Base-by-base conservation (phyloP, 2,797 vertebrate species). In the Micrastur ruficollis region DNA sequence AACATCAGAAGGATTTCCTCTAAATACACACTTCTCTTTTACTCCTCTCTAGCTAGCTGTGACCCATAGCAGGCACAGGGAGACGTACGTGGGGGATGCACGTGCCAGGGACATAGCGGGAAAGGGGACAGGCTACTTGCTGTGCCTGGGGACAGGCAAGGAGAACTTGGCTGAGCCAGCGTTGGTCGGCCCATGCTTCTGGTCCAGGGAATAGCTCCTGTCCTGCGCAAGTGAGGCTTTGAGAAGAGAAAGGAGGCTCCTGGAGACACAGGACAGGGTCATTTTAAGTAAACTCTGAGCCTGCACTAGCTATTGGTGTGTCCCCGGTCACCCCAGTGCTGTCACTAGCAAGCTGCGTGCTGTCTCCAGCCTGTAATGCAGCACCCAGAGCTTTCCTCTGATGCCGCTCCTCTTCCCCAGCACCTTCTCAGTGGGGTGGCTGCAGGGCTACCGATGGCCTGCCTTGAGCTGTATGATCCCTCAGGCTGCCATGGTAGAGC, bases 401-500 rank as follows among this genome's bases (percentile, higher is more conserved):
- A 23, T 8, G 29, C 61, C 20, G 26, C 31, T 20, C 20, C 38
- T 12, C 36, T 56, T 14, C 56, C 53, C 61, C 62, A 68, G 61
- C 55, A 58, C 55, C 61, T 25, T 36, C 59, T 31, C 49, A 19
- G 40, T 0, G 0, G 9, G 25, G 19, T 3, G 5, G 12, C 42
- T 12, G 8, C 32, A 34, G 11, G 40, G 31, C 18, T 46, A 23
- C 26, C 4, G 5, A 14, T 6, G 31, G 31, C 19, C 62, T 49
- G 38, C 56, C 56, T 42, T 18, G 23, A 36, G 66, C 38, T 40
- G 3, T 18, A 5, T 1, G 17, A 70, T 23, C 56, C 16, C 72
- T 56, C 2, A 0, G 1, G 4, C 49, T 22, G 21, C 59, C 1
- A 4, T 2, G 0, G 58, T 8, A n/a, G 18, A 21, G 5, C 32